Evolutionary conservation across 2,888 invertebrate species (phyloP), one percentile per base, ranked within the genome.

Genomic region (Nebria brevicollis): DNA sequence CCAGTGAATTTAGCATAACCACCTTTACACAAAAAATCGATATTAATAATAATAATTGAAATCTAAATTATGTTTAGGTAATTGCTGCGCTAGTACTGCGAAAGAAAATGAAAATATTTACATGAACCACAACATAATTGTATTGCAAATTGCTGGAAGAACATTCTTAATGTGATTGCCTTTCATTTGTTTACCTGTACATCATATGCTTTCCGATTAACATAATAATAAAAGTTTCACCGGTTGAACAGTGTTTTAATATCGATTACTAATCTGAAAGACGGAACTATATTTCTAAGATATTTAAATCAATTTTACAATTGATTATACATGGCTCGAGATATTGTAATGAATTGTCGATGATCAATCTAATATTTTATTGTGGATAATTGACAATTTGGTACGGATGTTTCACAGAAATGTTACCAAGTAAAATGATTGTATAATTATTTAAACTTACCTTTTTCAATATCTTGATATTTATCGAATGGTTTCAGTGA

Each of bases 381-480:
- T 7, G 54, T 54, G 8, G 7, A 8, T 54, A 54, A 54, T 54
- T 54, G 4, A 8, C 13, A 54, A 54, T 54, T 54, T 54, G 8
- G 54, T 54, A 54, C 13, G 4, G 54, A 13, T 54, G 13, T 54
- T 54, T 54, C 4, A 54, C 54, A 54, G 54, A 54, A 54, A 54
- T 54, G 13, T 54, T 54, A 54, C 54, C 2, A 54, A 13, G 54
- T 54, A 54, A 11, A 3, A 54, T 3, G 4, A 7, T 54, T 54
- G 7, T 54, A 11, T 54, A 54, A 54, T 8, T 77, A 72, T n/a
- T n/a, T 13, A 76, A 54, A 82, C 87, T 87, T 87, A 96, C 97
- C 97, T 93, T 97, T 97, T 87, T 97, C 97, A 87, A 97, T 95
- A 88, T 98, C 97, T 90, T 97, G 97, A 88, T 97, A 97, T 88